Evolutionary conservation across 2,113 vertebrate species (phyloP).

Genomic region (Bubalus kerabau): DNA sequence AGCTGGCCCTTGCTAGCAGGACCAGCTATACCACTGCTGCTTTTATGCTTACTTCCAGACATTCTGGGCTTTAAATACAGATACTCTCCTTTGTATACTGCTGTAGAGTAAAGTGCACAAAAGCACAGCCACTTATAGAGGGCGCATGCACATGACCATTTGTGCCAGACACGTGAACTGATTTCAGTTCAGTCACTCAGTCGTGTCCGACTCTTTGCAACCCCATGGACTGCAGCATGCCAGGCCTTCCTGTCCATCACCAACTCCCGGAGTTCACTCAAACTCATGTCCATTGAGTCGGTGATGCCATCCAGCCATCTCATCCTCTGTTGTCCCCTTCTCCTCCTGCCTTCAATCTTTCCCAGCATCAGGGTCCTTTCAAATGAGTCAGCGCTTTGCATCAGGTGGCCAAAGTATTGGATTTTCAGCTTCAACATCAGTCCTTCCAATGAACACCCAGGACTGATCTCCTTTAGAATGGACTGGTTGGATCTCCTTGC

Average conservation of each 20-base stretch:
- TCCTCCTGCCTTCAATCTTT: neutral
- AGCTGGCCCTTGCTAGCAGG: neutral
- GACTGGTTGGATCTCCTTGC: neutral
- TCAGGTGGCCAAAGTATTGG: neutral
- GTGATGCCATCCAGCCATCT: neutral
- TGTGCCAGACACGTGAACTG: neutral
- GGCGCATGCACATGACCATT: neutral
- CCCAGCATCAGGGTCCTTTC: neutral
- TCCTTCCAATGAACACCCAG: neutral
- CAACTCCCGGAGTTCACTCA: neutral
- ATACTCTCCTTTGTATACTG: neutral
- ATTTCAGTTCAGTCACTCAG: neutral
- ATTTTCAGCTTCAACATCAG: neutral
- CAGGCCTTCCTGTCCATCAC: neutral
- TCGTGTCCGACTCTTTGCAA: accelerated
- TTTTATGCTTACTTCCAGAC: neutral
- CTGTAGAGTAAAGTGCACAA: neutral
- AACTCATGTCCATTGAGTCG: neutral
- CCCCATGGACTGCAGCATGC: neutral
- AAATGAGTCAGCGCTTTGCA: neutral
- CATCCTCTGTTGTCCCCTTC: neutral
- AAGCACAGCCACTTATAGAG: neutral
- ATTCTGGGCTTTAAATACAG: neutral
- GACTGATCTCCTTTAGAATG: neutral
- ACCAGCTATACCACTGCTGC: neutral